A percentile compares a stretch with the other conserved stretches of the same genome.
Conservation (phyloP, 2,113 vertebrate genomes). For the Siphamia tubifer region DNA sequence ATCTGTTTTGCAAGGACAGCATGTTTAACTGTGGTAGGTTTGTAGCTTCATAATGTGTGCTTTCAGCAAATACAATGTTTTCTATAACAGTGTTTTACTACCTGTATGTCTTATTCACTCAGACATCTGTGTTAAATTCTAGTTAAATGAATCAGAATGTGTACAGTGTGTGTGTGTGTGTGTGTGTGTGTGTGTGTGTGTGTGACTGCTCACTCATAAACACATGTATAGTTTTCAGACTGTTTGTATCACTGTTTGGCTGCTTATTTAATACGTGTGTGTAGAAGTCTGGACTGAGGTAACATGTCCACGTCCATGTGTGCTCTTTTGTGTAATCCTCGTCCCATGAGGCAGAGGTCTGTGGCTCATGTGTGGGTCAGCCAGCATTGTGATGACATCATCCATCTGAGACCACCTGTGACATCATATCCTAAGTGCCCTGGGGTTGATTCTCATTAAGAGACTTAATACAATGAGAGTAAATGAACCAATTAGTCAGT, state of each 20-base stretch:
- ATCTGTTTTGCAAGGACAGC: too few relatives aligned
- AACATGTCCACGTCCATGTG: background rate
- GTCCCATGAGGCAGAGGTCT: conserved; percentile 13
- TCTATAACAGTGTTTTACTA: too few relatives aligned
- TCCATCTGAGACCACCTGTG: conserved; percentile 36
- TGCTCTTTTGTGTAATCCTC: conserved; percentile 13
- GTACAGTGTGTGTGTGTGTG: too few relatives aligned
- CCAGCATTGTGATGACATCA: conserved; percentile 49
- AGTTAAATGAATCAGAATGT: too few relatives aligned
- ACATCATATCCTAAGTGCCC: conserved; percentile 34
- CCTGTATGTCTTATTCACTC: too few relatives aligned
- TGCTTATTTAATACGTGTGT: background rate
- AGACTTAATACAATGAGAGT: background rate
- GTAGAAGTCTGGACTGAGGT: conserved; percentile 10
- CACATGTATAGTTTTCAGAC: background rate
- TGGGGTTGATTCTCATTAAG: conserved; percentile 20
- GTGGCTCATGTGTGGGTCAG: conserved; percentile 12
- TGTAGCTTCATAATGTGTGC: too few relatives aligned
- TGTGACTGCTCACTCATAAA: background rate
- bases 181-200: too few relatives aligned
- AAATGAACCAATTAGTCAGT: background rate
- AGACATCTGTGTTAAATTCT: too few relatives aligned
- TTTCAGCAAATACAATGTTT: too few relatives aligned
- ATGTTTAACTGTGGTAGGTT: too few relatives aligned
- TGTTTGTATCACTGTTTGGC: background rate